Base-by-base conservation (phyloP, 2,888 invertebrate genomes). In the Scaptomyza parva region DNA sequence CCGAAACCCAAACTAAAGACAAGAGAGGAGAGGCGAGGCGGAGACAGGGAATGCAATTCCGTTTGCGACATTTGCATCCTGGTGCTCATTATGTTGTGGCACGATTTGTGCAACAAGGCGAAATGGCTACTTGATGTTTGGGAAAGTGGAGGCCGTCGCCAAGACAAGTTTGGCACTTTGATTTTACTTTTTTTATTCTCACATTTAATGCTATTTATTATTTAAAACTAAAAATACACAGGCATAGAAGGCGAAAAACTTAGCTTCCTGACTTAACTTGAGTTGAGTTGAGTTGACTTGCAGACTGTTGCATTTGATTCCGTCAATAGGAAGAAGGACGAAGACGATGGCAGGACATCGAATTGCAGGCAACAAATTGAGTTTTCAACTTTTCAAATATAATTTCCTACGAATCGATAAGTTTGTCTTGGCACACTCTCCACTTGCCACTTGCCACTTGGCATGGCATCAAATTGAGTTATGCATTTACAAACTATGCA, bases 391-490 rank as follows among this genome's bases (percentile, higher is more conserved):
- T 86, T 76, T 73, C 67, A 86, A 88, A 88, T 80, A 84, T 77
- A 75, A 88, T 88, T 85, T 75, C 51, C 51, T 60, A 61, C 79
- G 76, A 88, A 85, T 88, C 85, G 84, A 85, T 89, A 86, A 86
- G 79, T 89, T 88, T 86, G 50, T 54, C 68, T 67, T 68, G 43
- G 39, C 53, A 47, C 44, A 47, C 44, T 58, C 24, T 9, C n/a
- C 12, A 17, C 40, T 40, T 41, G 60, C 43, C 41, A 41, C 71
- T 72, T 81, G 81, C 68, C 60, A 41, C 71, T 72, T 81, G 81
- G 66, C 60, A 55, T 41, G 53, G 40, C 69, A 54, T 57, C 52
- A 76, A 86, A 88, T 88, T 64, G 65, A 88, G 76, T 84, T 84
- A 87, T 40, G 40, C 17, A 28, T 41, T 41, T 7, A 45, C 72